A percentile compares a stretch with the other conserved stretches of the same genome.
phyloP scores from a whole-genome alignment of 1,140 invertebrate species.

The Muscidifurax raptorellus region DNA sequence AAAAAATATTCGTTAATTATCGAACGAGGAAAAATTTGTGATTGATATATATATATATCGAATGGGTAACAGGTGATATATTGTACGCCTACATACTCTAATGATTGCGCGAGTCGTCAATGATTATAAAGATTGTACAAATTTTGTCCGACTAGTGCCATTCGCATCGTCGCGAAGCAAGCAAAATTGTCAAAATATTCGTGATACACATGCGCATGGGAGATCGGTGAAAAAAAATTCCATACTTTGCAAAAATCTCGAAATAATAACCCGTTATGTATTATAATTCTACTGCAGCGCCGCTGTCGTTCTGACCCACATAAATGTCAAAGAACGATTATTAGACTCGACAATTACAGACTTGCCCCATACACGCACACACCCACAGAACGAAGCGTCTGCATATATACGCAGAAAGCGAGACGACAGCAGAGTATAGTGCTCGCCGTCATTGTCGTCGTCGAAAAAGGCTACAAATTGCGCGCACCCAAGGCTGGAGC shows the following conservation, averaged over 20 bases:
- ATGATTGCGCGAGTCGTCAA: no score
- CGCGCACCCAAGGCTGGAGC: background rate
- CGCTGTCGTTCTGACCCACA: background rate
- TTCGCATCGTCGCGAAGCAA: no score
- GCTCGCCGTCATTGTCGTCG: slow-evolving; percentile 24
- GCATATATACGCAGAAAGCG: background rate
- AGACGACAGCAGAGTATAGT: background rate
- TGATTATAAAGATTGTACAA: no score
- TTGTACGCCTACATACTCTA: no score
- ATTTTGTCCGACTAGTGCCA: no score
- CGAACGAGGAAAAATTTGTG: slow-evolving; percentile 3
- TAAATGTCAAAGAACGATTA: slow-evolving; percentile 18
- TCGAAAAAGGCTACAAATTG: slow-evolving; percentile 29
- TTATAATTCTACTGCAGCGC: background rate
- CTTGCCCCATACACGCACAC: background rate
- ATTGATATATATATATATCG: no score
- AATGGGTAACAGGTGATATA: no score
- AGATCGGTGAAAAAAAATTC: background rate
- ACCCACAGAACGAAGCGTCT: no score
- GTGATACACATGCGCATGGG: no score
- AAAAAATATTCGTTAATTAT: slow-evolving; percentile 1
- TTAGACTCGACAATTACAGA: slow-evolving; percentile 8
- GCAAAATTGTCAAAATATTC: no score
- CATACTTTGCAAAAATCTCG: slow-evolving; percentile 5
- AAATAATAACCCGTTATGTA: background rate